These are phyloP conservation scores for Hydrolagus affinis DNA, from an alignment of 2,113 vertebrate genomes.

Conservation along the genomic window DNA sequence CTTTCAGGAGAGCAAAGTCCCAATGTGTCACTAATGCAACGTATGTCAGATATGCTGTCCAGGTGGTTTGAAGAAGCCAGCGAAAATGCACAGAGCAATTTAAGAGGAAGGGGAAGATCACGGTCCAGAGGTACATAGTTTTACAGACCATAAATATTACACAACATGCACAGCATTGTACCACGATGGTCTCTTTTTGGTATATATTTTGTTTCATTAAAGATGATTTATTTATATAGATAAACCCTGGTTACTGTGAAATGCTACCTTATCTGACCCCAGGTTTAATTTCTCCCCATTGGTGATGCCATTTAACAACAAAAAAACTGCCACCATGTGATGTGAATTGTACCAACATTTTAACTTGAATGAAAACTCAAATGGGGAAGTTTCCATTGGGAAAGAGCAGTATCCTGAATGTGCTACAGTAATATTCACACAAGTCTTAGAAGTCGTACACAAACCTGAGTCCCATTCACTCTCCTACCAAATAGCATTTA, in stretches of 20 bases:
- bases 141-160: neutral
- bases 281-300: too few relatives aligned
- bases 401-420: too few relatives aligned
- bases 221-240: too few relatives aligned
- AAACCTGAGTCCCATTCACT: too few relatives aligned
- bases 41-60: conserved; percentile 98
- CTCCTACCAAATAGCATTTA: too few relatives aligned
- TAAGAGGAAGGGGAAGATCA: conserved; percentile 70
- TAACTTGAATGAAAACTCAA: neutral
- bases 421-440: too few relatives aligned
- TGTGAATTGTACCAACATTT: neutral
- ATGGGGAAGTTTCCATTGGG: neutral
- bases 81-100: conserved; percentile 78
- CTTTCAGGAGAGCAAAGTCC: conserved; percentile 83
- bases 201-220: neutral
- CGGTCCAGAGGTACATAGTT: conserved; percentile 67
- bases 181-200: neutral
- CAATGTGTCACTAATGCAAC: conserved; percentile 94
- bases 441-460: too few relatives aligned
- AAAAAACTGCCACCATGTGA: too few relatives aligned
- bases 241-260: too few relatives aligned
- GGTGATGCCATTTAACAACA: too few relatives aligned
- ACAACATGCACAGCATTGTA: neutral
- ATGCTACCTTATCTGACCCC: too few relatives aligned
- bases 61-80: conserved; percentile 98